Conservation (phyloP, 2,888 invertebrate genomes). For the Prosopocoilus inquinatus region DNA sequence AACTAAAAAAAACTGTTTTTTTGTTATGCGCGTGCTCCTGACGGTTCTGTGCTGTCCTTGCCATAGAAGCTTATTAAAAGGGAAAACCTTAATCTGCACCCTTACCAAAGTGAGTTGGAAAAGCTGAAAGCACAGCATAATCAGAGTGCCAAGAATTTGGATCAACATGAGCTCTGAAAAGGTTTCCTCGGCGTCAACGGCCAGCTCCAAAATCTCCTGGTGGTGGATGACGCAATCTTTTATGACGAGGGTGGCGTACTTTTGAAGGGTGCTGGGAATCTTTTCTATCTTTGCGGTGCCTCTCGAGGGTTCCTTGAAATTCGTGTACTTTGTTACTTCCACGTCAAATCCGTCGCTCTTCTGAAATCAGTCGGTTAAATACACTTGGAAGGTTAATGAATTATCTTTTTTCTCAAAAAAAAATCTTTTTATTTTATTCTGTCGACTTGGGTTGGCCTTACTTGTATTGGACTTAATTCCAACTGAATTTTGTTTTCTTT, state of each 20-base stretch:
- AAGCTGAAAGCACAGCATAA: slow-evolving; percentile 20
- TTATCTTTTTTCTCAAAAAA: too few relatives aligned
- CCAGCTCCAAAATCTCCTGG: slow-evolving; percentile 19
- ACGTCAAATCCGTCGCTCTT: not conserved
- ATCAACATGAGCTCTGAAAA: slow-evolving; percentile 21
- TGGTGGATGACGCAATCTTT: slow-evolving; percentile 20
- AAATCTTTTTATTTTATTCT: too few relatives aligned
- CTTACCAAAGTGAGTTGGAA: slow-evolving; percentile 27
- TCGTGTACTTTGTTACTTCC: not conserved
- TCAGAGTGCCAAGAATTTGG: slow-evolving; percentile 22
- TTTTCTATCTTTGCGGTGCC: not conserved
- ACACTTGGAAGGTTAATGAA: too few relatives aligned
- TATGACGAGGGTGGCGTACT: slow-evolving; percentile 9
- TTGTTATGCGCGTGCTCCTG: too few relatives aligned
- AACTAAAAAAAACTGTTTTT: too few relatives aligned
- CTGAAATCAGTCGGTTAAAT: not conserved
- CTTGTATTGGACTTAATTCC: too few relatives aligned
- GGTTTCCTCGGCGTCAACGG: slow-evolving; percentile 19
- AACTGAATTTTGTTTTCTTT: too few relatives aligned
- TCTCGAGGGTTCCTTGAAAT: not conserved
- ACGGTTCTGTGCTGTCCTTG: too few relatives aligned
- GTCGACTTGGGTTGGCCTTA: too few relatives aligned
- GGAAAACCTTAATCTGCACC: not conserved
- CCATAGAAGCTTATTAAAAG: too few relatives aligned
- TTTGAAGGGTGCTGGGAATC: not conserved